These are phyloP conservation scores for Leptinotarsa undecemlineata DNA, from an alignment of 1,140 invertebrate genomes.

Conservation along the genomic window DNA sequence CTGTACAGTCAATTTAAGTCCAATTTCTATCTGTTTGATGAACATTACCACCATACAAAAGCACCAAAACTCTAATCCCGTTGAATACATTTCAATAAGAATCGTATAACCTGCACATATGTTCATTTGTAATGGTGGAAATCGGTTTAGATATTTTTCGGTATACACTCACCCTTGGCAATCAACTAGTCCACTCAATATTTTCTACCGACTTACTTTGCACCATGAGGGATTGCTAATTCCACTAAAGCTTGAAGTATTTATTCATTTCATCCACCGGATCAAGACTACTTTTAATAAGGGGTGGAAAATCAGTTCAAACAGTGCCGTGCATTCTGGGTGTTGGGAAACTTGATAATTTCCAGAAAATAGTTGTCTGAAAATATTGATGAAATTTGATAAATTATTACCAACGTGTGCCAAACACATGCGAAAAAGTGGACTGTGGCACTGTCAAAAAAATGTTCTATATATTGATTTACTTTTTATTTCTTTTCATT, in stretches of 20 bases:
- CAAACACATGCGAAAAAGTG: too few relatives aligned
- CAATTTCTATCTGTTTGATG: conserved; percentile 22
- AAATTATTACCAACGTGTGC: too few relatives aligned
- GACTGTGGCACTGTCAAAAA: too few relatives aligned
- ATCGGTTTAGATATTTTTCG: neutral
- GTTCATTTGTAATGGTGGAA: conserved; percentile 45
- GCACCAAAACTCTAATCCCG: conserved; percentile 27
- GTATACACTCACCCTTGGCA: neutral
- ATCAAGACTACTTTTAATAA: conserved; percentile 49
- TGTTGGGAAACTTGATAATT: too few relatives aligned
- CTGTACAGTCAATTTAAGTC: conserved; percentile 37
- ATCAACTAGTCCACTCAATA: conserved; percentile 18
- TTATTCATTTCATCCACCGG: conserved; percentile 52
- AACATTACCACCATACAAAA: conserved; percentile 20
- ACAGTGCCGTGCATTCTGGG: conserved; percentile 30
- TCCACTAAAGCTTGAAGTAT: conserved; percentile 48
- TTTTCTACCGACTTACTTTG: conserved; percentile 38
- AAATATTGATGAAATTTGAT: too few relatives aligned
- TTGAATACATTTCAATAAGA: conserved; percentile 55
- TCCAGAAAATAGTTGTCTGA: too few relatives aligned
- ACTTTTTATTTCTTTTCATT: too few relatives aligned
- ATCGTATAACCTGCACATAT: conserved; percentile 57
- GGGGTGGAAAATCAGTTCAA: conserved; percentile 40
- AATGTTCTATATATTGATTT: too few relatives aligned
- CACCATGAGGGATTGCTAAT: conserved; percentile 50